Percentiles rank a stretch among this genome's conserved stretches.
Conservation (phyloP, 2,113 vertebrate genomes). For the Gopherus evgoodei region DNA sequence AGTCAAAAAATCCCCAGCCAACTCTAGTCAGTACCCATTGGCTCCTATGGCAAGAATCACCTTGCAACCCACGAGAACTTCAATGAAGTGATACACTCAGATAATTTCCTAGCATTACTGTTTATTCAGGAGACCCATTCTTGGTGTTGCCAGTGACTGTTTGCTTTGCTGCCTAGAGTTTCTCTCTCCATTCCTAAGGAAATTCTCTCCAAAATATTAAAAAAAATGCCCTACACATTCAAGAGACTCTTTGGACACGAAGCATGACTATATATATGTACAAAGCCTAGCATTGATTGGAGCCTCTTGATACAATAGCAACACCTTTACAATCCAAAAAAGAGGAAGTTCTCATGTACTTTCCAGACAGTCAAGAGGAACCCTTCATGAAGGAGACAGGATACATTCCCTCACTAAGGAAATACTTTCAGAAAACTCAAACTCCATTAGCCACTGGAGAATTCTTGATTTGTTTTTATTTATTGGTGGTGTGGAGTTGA, state of each 20-base stretch:
- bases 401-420: background rate
- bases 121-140: background rate
- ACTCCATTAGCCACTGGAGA: background rate
- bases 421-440: background rate
- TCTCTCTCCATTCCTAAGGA: no score
- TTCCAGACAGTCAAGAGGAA: background rate
- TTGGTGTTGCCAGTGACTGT: background rate
- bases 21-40: background rate
- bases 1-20: background rate
- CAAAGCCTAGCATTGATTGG: no score
- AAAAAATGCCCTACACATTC: no score
- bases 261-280: no score
- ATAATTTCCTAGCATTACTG: background rate
- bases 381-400: background rate
- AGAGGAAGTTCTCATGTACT: background rate
- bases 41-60: background rate
- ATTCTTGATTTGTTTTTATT: background rate
- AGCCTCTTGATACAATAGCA: no score
- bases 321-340: no score
- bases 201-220: no score
- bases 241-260: no score
- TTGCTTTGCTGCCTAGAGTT: no score
- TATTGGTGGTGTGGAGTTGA: background rate
- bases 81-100: background rate
- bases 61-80: background rate